These are phyloP conservation scores for Heteronetta atricapilla DNA, from an alignment of 2,113 vertebrate species.

Conservation along the genomic window DNA sequence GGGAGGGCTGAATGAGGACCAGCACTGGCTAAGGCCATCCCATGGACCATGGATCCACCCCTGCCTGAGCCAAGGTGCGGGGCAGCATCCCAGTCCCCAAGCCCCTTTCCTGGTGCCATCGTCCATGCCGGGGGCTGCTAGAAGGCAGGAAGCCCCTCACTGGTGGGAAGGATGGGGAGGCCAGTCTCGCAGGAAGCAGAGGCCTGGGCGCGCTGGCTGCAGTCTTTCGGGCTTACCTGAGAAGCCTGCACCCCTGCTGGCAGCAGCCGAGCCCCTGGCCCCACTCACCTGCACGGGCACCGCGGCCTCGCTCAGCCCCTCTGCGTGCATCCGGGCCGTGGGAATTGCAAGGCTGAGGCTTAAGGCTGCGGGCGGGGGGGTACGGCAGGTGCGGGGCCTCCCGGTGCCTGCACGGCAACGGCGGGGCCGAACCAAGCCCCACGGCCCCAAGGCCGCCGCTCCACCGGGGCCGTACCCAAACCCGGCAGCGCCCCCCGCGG, in stretches of 20 bases:
- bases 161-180: not conserved
- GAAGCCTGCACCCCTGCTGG: not conserved
- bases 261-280: too few species aligned
- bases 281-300: accelerated
- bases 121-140: not conserved
- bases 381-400: too few species aligned
- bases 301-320: not conserved
- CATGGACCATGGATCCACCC: not conserved
- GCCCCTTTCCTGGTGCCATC: not conserved
- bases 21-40: not conserved
- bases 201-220: not conserved
- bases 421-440: too few species aligned
- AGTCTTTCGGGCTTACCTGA: not conserved
- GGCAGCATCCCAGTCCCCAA: not conserved
- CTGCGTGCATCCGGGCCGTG: not conserved
- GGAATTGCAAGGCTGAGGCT: too few species aligned
- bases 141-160: not conserved
- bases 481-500: too few species aligned
- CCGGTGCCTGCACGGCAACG: too few species aligned
- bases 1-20: not conserved
- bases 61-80: accelerated
- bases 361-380: too few species aligned
- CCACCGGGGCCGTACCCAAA: too few species aligned
- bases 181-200: not conserved
- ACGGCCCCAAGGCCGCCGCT: too few species aligned